A percentile compares a stretch with the other conserved stretches of the same genome.
Evolutionary conservation across 2,888 invertebrate species (phyloP).

Genomic region (Xestoiulus laeticollis): DNA sequence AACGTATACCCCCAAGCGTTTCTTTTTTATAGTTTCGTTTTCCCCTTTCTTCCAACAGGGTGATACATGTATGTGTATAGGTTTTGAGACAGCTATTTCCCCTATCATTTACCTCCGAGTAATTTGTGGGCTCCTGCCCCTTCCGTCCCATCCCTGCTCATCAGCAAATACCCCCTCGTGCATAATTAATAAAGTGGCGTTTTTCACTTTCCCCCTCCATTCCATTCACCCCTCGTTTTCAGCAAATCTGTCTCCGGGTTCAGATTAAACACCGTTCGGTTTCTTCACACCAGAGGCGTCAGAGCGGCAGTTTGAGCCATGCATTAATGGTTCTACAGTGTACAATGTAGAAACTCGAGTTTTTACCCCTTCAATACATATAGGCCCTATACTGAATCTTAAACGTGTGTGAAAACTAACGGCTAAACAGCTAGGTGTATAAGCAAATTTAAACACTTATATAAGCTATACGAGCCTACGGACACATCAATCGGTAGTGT

Average conservation of each 20-base stretch:
- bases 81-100: conserved; percentile 7
- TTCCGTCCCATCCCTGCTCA: conserved; percentile 31
- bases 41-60: neutral
- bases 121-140: conserved; percentile 37
- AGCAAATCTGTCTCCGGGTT: neutral
- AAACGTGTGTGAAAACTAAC: neutral
- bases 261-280: conserved; percentile 9
- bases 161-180: neutral
- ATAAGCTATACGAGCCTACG: too few relatives aligned
- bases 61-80: neutral
- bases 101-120: conserved; percentile 27
- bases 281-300: neutral
- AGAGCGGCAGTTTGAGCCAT: too few relatives aligned
- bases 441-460: neutral
- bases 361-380: neutral
- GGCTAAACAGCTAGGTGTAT: conserved; percentile 20
- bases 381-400: neutral
- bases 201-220: conserved; percentile 1
- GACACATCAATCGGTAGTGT: too few relatives aligned
- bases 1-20: neutral
- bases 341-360: neutral
- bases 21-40: neutral
- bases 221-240: conserved; percentile 23
- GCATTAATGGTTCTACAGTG: neutral
- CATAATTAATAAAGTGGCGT: conserved; percentile 40